phyloP scores from a whole-genome alignment of 2,888 invertebrate genomes.

The Pachymerium ferrugineum region DNA sequence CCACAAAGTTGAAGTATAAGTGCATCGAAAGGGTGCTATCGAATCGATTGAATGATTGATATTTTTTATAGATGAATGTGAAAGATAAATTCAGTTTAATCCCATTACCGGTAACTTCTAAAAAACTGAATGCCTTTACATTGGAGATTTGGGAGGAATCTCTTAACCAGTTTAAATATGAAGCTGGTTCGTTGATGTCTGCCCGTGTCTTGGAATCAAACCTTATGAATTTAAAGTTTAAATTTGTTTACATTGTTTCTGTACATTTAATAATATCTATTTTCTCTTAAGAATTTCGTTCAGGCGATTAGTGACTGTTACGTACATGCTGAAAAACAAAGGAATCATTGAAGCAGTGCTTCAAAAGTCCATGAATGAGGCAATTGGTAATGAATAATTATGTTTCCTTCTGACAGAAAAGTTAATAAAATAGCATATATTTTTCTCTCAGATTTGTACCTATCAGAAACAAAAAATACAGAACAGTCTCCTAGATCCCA shows the following conservation, averaged over 20 bases:
- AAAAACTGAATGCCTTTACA: not conserved
- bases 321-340: conserved; percentile 33
- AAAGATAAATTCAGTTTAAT: conserved; percentile 35
- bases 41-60: not conserved
- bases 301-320: conserved; percentile 15
- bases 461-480: not conserved
- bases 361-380: conserved; percentile 17
- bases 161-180: conserved; percentile 15
- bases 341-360: conserved; percentile 34
- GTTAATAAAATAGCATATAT: too few species aligned
- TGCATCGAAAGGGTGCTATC: not conserved
- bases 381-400: conserved; percentile 31
- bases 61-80: conserved; percentile 33
- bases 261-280: not conserved
- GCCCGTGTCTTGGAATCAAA: conserved; percentile 1
- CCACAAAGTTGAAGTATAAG: conserved; percentile 35
- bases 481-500: not conserved
- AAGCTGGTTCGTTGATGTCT: conserved; percentile 33
- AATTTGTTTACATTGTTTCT: not conserved
- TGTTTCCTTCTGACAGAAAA: not conserved
- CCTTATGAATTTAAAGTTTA: conserved; percentile 14
- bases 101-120: conserved; percentile 33
- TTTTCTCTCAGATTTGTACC: not conserved
- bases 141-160: not conserved
- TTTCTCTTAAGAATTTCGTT: conserved; percentile 27